Evolutionary conservation across 2,888 invertebrate species (phyloP), one percentile per base, ranked within the genome.

Genomic region (Heliconius aoede): DNA sequence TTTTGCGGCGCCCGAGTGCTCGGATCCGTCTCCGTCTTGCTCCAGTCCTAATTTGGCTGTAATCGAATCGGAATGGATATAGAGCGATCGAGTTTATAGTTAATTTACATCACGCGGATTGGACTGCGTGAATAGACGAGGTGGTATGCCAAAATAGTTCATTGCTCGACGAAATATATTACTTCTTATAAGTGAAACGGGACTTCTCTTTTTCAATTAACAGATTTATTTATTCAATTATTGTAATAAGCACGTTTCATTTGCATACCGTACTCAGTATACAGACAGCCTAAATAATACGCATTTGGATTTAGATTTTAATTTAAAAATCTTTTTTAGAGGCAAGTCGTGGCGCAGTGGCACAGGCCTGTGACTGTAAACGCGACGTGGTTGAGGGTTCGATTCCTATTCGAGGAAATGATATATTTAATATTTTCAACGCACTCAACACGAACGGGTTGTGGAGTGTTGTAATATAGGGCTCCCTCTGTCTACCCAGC

Each of bases 41-140:
- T 86, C 82, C 86, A 88, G 87, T 86, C 87, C 89, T 90, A 87
- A 90, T 90, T 90, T 86, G 83, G 80, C 80, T 81, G 84, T 91
- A 90, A 92, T 91, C 89, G 88, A 88, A 90, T 88, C 84, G 87
- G 84, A 85, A 84, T 82, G 82, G 83, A 86, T 85, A 84, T 84
- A 81, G 80, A 86, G 77, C 83, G 84, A 78, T 77, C 74, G 79
- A 72, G 68, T 79, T 76, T 75, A 78, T 79, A 76, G 64, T 79
- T 79, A 76, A 83, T 81, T 82, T 80, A 77, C 72, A 73, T 36
- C 75, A 75, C 76, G 64, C 64, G 75, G 73, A 78, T 76, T 76
- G 71, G n/a, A 76, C 72, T 58, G 78, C 73, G 75, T 73, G 65
- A 73, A 73, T 67, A 72, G 65, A 79, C 73, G 67, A 72, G 71